Conservation (phyloP, 2,797 vertebrate genomes). For the Remorina albescens region DNA sequence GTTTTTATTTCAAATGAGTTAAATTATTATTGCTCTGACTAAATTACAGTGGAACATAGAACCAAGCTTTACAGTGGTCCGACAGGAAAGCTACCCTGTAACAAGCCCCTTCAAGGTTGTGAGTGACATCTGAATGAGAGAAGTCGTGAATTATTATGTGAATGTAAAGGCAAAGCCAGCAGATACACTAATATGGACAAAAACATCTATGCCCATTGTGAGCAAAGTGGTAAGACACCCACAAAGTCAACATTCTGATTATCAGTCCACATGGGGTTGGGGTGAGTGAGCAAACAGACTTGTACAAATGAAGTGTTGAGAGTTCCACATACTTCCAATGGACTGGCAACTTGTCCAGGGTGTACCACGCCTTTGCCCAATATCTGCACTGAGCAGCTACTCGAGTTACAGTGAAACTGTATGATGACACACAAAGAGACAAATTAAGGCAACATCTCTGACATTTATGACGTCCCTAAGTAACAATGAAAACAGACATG, state of each 20-base stretch:
- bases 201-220: neutral
- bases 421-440: neutral
- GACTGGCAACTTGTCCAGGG: too few relatives aligned
- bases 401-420: neutral
- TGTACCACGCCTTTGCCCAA: too few relatives aligned
- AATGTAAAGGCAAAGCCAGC: constrained; percentile 38
- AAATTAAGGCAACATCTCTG: neutral
- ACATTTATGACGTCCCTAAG: neutral
- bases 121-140: constrained; percentile 24
- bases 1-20: constrained; percentile 30
- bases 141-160: neutral
- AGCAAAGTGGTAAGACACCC: neutral
- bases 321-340: constrained; percentile 9
- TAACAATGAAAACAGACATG: neutral
- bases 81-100: constrained; percentile 52
- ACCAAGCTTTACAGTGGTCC: constrained; percentile 16
- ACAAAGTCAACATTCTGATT: neutral
- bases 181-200: constrained; percentile 10
- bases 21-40: constrained; percentile 72
- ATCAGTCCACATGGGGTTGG: neutral
- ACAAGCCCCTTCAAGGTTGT: neutral
- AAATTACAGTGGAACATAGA: constrained; percentile 41
- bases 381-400: too few relatives aligned
- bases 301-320: constrained; percentile 26
- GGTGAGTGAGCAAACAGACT: constrained; percentile 6